Base-by-base conservation (phyloP, 2,888 invertebrate species). In the Sceliomorpha sp. region DNA sequence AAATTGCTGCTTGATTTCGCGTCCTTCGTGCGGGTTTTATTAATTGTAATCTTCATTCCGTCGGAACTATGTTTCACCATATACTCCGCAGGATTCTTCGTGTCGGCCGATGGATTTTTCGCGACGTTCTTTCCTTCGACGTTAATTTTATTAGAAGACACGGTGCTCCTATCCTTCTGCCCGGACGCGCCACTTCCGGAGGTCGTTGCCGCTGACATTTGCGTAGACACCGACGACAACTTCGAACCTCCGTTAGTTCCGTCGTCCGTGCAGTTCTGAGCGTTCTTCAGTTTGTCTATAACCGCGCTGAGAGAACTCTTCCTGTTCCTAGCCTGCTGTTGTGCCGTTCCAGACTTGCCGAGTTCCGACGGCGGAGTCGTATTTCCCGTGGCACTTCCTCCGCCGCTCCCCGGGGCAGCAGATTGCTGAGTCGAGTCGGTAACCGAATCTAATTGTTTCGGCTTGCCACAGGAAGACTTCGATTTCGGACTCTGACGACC, bases 41-140 rank as follows among this genome's bases (percentile, higher is more conserved):
- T 97, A 15, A 97, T 96, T 1, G 96, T 97, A 51, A 97, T 92
- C 87, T 97, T 97, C 89, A 97, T 95, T 1, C 96, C 96, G 77
- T 96, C 96, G 9, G 93, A 93, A 82, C 96, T 95, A 10, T 94
- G 94, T 82, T 96, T 97, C 0, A 97, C 95, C 93, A 95, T 95
- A 80, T 96, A 96, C 80, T 96, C 96, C 0, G 88, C 88, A 17
- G 94, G 93, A 82, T 94, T 94, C 88, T 94, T 94, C 60, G 89
- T 90, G 31, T 90, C 90, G 0, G 87, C 80, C 0, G 85, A 80
- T 0, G 88, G 81, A 77, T 88, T 89, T 14, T 82, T 85, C 4
- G 71, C 73, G 10, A 79, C 71, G 32, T 77, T 82, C 60, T 89
- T 89, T 1, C 86, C 83, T 37, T 88, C 88, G 0, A 76, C 40